Conservation (phyloP, 2,797 vertebrate genomes). For the Diceros bicornis region DNA sequence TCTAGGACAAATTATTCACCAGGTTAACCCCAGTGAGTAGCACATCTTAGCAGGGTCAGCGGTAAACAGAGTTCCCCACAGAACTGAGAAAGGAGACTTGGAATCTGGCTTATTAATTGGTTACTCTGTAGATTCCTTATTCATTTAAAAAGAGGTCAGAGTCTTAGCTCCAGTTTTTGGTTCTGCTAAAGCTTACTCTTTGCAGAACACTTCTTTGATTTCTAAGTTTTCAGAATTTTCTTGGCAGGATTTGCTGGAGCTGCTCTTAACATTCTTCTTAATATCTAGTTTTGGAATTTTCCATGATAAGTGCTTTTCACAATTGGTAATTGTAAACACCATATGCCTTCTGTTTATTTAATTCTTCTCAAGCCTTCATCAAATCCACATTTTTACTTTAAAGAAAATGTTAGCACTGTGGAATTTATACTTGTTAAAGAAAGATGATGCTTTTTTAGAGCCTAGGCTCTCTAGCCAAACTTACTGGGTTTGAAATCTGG, state of each 20-base stretch:
- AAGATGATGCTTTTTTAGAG: neutral
- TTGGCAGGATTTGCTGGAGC: neutral
- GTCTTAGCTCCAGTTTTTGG: neutral
- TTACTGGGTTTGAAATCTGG: neutral
- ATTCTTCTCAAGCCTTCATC: neutral
- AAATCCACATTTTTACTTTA: neutral
- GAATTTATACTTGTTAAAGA: neutral
- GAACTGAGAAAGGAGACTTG: neutral
- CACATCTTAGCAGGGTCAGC: neutral
- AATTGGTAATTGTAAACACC: slow-evolving; percentile 18
- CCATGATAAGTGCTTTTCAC: neutral
- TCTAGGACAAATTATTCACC: neutral
- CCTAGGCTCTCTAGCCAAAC: neutral
- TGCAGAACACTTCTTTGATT: slow-evolving; percentile 55
- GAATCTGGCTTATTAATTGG: neutral
- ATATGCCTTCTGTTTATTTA: slow-evolving; percentile 14
- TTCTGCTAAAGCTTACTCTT: neutral
- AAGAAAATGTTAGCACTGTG: neutral
- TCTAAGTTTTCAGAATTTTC: slow-evolving; percentile 46
- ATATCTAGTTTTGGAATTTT: slow-evolving; percentile 6
- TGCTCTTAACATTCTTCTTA: neutral
- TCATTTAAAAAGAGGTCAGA: slow-evolving; percentile 60
- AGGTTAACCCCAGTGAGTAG: neutral
- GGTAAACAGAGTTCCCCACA: neutral
- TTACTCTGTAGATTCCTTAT: neutral